These are phyloP conservation scores for Uloborus plumipes DNA, from an alignment of 2,888 invertebrate genomes.

Conservation along the genomic window DNA sequence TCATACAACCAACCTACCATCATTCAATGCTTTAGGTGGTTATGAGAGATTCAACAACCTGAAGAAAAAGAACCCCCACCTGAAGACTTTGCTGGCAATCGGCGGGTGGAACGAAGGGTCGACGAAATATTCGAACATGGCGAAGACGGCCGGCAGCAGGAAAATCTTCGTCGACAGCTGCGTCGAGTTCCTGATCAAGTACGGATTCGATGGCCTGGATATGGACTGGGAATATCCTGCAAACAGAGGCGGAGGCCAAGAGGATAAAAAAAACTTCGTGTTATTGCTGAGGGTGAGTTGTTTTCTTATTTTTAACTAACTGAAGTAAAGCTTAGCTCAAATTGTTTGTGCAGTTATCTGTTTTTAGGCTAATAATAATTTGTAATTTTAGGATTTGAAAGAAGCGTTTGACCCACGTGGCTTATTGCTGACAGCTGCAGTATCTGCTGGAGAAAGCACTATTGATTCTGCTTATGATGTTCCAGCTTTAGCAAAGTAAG, in stretches of 20 bases:
- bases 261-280: constrained; percentile 65
- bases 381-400: constrained; percentile 55
- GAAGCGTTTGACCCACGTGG: constrained; percentile 59
- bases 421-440: constrained; percentile 64
- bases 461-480: constrained; percentile 65
- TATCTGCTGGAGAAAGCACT: constrained; percentile 60
- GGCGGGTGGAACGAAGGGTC: constrained; percentile 77
- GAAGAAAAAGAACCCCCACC: constrained; percentile 51
- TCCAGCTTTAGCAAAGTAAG: constrained; percentile 70
- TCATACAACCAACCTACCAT: too few relatives aligned
- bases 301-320: too few relatives aligned
- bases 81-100: constrained; percentile 71
- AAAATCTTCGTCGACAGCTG: constrained; percentile 78
- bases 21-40: constrained; percentile 41
- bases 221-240: constrained; percentile 75
- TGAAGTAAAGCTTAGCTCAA: too few relatives aligned
- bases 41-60: constrained; percentile 65
- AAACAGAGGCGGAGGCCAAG: constrained; percentile 48
- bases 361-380: too few relatives aligned
- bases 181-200: constrained; percentile 76
- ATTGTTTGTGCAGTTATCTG: too few relatives aligned
- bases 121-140: constrained; percentile 70
- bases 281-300: constrained; percentile 49
- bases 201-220: constrained; percentile 66
- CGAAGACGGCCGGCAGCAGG: constrained; percentile 70